phyloP scores from a whole-genome alignment of 2,888 invertebrate genomes.

The Bellardia pandia region DNA sequence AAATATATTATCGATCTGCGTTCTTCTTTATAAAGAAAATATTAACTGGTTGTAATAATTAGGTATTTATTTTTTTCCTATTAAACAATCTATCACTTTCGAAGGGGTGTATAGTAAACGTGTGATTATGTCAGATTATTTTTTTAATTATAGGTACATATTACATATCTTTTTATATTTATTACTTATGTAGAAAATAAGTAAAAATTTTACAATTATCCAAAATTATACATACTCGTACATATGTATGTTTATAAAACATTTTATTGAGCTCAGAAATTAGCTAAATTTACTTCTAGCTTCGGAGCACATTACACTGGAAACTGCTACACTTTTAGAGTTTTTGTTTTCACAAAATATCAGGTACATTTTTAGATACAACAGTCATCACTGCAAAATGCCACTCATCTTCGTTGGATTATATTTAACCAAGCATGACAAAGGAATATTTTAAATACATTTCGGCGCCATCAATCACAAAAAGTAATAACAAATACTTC shows the following conservation, averaged over 20 bases:
- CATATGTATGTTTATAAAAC: too few species aligned
- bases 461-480: slow-evolving; percentile 63
- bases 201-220: too few species aligned
- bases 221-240: too few species aligned
- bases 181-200: too few species aligned
- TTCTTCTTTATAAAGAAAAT: background rate
- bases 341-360: too few species aligned
- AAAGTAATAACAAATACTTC: slow-evolving; percentile 26
- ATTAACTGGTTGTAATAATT: background rate
- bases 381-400: background rate
- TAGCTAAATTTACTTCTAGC: too few species aligned
- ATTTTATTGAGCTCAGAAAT: too few species aligned
- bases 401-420: background rate
- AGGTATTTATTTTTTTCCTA: background rate
- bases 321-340: too few species aligned
- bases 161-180: background rate
- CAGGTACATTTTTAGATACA: background rate
- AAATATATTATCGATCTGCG: background rate
- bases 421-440: background rate
- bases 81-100: background rate
- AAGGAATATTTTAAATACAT: slow-evolving; percentile 15
- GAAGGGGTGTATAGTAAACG: background rate
- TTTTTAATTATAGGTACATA: background rate
- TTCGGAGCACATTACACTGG: too few species aligned
- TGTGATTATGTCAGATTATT: background rate